Evolutionary conservation across 1,140 invertebrate genomes (phyloP).

Genomic region (Rhopalosiphum maidis): DNA sequence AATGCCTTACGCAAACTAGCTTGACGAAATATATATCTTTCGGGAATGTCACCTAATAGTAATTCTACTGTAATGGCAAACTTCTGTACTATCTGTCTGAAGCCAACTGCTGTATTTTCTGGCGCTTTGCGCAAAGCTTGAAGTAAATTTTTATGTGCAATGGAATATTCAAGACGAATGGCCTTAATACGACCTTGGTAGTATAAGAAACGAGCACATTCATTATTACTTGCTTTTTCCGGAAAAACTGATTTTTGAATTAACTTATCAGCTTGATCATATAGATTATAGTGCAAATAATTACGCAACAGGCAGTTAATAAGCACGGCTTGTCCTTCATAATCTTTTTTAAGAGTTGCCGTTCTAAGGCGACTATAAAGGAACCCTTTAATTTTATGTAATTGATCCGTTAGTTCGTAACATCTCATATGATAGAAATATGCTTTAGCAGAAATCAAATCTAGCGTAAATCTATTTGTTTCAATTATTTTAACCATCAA

Average conservation of each 20-base stretch:
- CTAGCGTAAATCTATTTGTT: constrained; percentile 91
- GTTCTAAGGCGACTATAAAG: constrained; percentile 90
- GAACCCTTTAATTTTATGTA: constrained; percentile 88
- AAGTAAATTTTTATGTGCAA: constrained; percentile 94
- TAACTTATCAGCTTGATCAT: constrained; percentile 94
- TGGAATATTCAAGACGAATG: constrained; percentile 93
- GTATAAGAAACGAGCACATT: constrained; percentile 96
- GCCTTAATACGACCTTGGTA: constrained; percentile 98
- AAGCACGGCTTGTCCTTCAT: constrained; percentile 94
- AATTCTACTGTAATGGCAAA: constrained; percentile 95
- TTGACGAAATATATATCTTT: constrained; percentile 85
- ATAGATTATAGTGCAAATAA: constrained; percentile 94
- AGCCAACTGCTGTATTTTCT: constrained; percentile 94
- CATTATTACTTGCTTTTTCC: constrained; percentile 96
- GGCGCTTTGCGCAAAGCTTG: constrained; percentile 95
- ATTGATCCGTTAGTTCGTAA: constrained; percentile 87
- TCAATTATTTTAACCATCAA: constrained; percentile 86
- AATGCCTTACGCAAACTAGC: constrained; percentile 84
- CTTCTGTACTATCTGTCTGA: constrained; percentile 97
- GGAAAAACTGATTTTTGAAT: constrained; percentile 96
- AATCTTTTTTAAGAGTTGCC: constrained; percentile 93
- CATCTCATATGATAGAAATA: constrained; percentile 96
- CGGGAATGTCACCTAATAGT: constrained; percentile 96
- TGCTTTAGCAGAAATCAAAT: constrained; percentile 93
- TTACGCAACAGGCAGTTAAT: constrained; percentile 95